phyloP scores from a whole-genome alignment of 1,140 invertebrate species.

The Ephestia elutella region DNA sequence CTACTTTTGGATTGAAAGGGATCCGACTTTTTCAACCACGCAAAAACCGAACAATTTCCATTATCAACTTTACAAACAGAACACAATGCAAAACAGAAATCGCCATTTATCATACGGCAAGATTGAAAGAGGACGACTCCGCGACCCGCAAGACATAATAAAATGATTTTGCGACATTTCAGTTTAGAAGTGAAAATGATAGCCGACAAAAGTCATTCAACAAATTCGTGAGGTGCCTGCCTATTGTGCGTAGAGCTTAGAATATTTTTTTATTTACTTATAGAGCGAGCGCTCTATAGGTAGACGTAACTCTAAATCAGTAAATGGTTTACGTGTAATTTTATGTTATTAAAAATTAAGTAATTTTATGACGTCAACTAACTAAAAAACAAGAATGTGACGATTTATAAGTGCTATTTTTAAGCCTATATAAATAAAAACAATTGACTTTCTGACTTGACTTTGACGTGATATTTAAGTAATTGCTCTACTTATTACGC shows the following conservation, averaged over 20 bases:
- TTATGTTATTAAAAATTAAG: too few relatives aligned
- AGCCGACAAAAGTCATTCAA: conserved; percentile 57
- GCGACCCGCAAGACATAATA: conserved; percentile 51
- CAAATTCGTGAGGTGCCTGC: conserved; percentile 40
- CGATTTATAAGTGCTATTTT: too few relatives aligned
- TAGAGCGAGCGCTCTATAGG: too few relatives aligned
- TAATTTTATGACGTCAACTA: too few relatives aligned
- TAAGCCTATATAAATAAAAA: too few relatives aligned
- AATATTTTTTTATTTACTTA: not conserved
- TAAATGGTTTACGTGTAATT: too few relatives aligned
- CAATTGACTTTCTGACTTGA: too few relatives aligned
- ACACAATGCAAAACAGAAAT: conserved; percentile 37
- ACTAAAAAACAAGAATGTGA: too few relatives aligned
- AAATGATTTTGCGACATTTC: conserved; percentile 20
- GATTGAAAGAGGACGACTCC: conserved; percentile 37
- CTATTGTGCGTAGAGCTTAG: conserved; percentile 39
- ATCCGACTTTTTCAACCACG: conserved; percentile 16
- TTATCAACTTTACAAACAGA: conserved; percentile 31
- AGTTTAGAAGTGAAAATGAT: conserved; percentile 61
- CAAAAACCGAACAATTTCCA: conserved; percentile 40
- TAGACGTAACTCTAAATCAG: not conserved
- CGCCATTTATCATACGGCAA: conserved; percentile 56
- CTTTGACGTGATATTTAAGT: too few relatives aligned
- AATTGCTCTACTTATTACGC: too few relatives aligned
- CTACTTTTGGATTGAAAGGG: conserved; percentile 9